Conservation (phyloP, 37 sponge, comb jelly and placozoan species). For the Oopsacas minuta region DNA sequence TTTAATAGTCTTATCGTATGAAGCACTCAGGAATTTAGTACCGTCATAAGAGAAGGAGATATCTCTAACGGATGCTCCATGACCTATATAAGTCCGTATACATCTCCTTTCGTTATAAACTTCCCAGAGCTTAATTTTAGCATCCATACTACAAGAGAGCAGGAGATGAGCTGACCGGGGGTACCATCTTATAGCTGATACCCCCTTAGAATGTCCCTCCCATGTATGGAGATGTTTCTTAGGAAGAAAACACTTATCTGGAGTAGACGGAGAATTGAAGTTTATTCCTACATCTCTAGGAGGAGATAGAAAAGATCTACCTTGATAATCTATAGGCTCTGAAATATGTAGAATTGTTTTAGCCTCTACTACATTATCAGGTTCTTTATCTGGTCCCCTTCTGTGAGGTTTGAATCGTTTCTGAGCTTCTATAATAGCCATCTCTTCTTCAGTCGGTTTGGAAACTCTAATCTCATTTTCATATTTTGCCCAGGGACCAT, state of each 20-base stretch:
- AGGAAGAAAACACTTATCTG: conserved; percentile 83
- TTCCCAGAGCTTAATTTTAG: conserved; percentile 92
- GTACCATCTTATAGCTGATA: conserved; percentile 64
- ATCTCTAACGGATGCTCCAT: conserved; percentile 84
- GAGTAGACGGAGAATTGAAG: conserved; percentile 68
- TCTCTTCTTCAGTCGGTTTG: conserved; percentile 73
- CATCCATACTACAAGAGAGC: conserved; percentile 89
- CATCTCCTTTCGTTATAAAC: conserved; percentile 77
- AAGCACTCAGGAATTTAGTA: conserved; percentile 72
- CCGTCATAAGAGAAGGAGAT: conserved; percentile 83
- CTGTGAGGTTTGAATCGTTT: conserved; percentile 53
- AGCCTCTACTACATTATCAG: conserved; percentile 53
- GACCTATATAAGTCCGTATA: conserved; percentile 63
- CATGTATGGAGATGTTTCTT: conserved; percentile 86
- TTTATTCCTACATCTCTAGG: conserved; percentile 79
- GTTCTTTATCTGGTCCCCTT: conserved; percentile 42
- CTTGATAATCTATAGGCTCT: conserved; percentile 84
- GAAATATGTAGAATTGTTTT: conserved; percentile 75
- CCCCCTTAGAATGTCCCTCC: conserved; percentile 84
- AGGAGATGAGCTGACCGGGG: conserved; percentile 84
- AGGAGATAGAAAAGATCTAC: conserved; percentile 81
- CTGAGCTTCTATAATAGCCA: conserved; percentile 62
- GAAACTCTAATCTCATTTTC: conserved; percentile 67
- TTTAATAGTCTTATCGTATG: conserved; percentile 82
- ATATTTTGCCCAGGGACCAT: conserved; percentile 85